phyloP scores from a whole-genome alignment of 2,113 vertebrate species.

The Tragulus kanchil region DNA sequence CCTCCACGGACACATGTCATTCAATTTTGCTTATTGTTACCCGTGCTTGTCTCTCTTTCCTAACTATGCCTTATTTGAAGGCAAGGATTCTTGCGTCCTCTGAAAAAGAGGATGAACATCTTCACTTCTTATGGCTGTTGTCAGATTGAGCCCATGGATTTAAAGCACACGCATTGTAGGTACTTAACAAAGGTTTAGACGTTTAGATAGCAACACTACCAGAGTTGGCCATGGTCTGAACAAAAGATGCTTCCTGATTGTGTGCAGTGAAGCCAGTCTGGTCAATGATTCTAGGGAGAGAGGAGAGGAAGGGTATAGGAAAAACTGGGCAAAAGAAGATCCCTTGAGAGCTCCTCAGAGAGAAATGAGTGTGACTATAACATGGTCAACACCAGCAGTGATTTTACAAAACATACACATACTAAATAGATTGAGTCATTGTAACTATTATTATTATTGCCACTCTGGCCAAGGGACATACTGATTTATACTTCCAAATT shows the following conservation, averaged over 20 bases:
- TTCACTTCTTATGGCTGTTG: not conserved
- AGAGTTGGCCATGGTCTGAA: not conserved
- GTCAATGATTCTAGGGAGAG: not conserved
- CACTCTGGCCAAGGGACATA: not conserved
- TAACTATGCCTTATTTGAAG: not conserved
- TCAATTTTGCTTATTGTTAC: not conserved
- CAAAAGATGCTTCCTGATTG: not conserved
- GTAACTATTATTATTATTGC: too few species aligned
- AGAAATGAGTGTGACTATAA: not conserved
- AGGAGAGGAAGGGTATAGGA: accelerated
- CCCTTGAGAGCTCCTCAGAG: not conserved
- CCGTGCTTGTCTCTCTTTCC: not conserved
- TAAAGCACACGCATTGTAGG: not conserved
- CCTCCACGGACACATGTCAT: accelerated
- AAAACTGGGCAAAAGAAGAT: not conserved
- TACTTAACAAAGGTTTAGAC: not conserved
- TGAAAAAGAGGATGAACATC: not conserved
- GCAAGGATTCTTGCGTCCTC: not conserved
- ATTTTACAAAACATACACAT: not conserved
- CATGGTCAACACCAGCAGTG: too few species aligned
- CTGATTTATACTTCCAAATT: not conserved
- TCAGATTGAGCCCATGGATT: not conserved
- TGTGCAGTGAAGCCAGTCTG: not conserved
- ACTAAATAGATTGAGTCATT: not conserved
- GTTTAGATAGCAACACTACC: not conserved